Percentiles rank a stretch among this genome's conserved stretches.
These are phyloP conservation scores for Apotomis capreana DNA, from an alignment of 2,888 invertebrate species.

Conservation along the genomic window DNA sequence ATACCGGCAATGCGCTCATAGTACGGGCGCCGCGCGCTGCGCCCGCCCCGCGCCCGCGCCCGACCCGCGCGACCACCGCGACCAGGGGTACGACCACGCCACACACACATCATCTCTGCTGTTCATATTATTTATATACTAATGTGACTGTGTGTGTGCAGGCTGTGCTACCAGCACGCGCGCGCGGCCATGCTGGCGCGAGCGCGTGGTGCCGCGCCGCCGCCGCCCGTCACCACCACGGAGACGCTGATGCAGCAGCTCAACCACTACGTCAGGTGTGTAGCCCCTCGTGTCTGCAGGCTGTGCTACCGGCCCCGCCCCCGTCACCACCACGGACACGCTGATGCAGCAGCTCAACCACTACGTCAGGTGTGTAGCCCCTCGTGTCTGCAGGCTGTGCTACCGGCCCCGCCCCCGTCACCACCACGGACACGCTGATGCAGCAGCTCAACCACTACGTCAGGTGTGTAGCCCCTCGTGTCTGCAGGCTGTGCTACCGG, in stretches of 20 bases:
- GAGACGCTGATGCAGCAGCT: slow-evolving; percentile 85
- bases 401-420: too few relatives aligned
- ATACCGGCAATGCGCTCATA: slow-evolving; percentile 90
- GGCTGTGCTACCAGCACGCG: slow-evolving; percentile 86
- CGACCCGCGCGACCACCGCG: slow-evolving; percentile 54
- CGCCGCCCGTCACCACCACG: slow-evolving; percentile 83
- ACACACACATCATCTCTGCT: too few relatives aligned
- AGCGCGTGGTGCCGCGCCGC: slow-evolving; percentile 83
- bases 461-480: too few relatives aligned
- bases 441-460: too few relatives aligned
- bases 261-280: slow-evolving; percentile 84
- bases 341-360: slow-evolving; percentile 60
- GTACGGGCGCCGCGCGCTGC: slow-evolving; percentile 87
- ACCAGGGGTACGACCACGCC: slow-evolving; percentile 55
- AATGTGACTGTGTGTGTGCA: slow-evolving; percentile 51
- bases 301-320: too few relatives aligned
- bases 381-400: too few relatives aligned
- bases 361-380: too few relatives aligned
- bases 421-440: too few relatives aligned
- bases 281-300: too few relatives aligned
- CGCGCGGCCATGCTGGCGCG: slow-evolving; percentile 81
- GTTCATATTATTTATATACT: neutral
- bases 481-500: too few relatives aligned
- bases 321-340: too few relatives aligned
- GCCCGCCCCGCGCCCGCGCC: slow-evolving; percentile 88